Conservation (phyloP, 2,888 invertebrate genomes). For the Encarsia formosa region DNA sequence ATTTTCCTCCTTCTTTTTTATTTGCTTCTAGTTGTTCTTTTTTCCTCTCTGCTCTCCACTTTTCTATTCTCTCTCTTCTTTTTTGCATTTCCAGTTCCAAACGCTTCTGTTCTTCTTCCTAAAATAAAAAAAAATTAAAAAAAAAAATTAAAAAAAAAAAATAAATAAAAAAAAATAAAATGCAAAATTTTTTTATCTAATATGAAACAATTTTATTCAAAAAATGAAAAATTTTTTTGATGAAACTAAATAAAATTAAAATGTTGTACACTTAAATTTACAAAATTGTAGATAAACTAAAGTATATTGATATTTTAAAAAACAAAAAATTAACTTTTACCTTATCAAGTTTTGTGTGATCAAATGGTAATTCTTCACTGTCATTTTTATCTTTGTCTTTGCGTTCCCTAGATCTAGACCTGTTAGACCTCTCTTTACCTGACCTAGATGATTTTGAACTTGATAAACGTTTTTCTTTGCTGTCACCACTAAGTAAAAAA, state of each 20-base stretch:
- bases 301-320: conserved; percentile 4
- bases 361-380: conserved; percentile 60
- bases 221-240: too few species aligned
- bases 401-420: conserved; percentile 60
- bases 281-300: background rate
- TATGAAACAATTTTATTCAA: too few species aligned
- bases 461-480: conserved; percentile 61
- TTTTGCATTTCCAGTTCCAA: conserved; percentile 95
- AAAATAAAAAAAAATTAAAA: too few species aligned
- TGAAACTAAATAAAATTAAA: too few species aligned
- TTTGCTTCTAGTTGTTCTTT: conserved; percentile 78
- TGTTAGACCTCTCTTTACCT: conserved; percentile 49
- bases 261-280: too few species aligned
- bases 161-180: too few species aligned
- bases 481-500: conserved; percentile 57
- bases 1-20: conserved; percentile 72
- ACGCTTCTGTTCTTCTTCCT: conserved; percentile 86
- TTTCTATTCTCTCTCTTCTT: conserved; percentile 88
- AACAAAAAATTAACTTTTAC: conserved; percentile 46
- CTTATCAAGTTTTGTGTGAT: conserved; percentile 72
- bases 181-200: too few species aligned
- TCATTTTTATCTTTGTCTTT: conserved; percentile 58
- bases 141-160: too few species aligned
- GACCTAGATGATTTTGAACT: conserved; percentile 59
- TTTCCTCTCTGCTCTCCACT: conserved; percentile 92